Evolutionary conservation across 2,797 vertebrate species (phyloP).

Genomic region (Cossypha caffra): DNA sequence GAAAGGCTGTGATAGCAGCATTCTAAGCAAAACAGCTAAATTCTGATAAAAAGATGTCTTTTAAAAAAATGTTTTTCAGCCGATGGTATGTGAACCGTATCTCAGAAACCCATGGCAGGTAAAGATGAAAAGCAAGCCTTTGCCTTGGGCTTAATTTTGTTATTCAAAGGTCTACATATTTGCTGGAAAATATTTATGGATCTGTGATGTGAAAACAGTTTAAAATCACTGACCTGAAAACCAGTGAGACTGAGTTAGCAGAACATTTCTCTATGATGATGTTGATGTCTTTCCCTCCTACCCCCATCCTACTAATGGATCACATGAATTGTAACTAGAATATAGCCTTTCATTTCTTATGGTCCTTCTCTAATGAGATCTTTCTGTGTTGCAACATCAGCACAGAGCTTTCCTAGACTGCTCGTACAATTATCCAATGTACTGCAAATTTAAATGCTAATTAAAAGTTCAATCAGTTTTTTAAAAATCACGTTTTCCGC

Average conservation of each 20-base stretch:
- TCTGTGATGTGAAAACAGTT: conserved; percentile 23
- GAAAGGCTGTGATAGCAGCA: background rate
- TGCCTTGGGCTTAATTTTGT: conserved; percentile 18
- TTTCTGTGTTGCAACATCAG: background rate
- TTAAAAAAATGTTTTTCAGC: background rate
- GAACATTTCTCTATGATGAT: background rate
- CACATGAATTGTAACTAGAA: background rate
- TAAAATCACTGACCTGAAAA: conserved; percentile 43
- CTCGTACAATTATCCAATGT: background rate
- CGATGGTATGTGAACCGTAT: fast-evolving
- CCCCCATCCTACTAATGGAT: background rate
- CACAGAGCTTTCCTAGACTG: background rate
- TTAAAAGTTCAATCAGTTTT: background rate
- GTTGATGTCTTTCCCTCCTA: background rate
- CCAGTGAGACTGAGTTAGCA: background rate
- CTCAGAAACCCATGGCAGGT: background rate
- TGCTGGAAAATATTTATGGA: background rate
- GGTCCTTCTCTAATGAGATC: background rate
- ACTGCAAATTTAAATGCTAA: conserved; percentile 6
- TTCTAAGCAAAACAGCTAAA: background rate
- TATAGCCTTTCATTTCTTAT: conserved; percentile 6
- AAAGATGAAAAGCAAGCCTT: conserved; percentile 12
- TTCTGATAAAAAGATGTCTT: background rate
- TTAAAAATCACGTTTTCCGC: background rate
- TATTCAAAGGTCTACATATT: background rate